Conservation (phyloP, 2,888 invertebrate genomes). For the Hydroisotoma schaefferi region DNA sequence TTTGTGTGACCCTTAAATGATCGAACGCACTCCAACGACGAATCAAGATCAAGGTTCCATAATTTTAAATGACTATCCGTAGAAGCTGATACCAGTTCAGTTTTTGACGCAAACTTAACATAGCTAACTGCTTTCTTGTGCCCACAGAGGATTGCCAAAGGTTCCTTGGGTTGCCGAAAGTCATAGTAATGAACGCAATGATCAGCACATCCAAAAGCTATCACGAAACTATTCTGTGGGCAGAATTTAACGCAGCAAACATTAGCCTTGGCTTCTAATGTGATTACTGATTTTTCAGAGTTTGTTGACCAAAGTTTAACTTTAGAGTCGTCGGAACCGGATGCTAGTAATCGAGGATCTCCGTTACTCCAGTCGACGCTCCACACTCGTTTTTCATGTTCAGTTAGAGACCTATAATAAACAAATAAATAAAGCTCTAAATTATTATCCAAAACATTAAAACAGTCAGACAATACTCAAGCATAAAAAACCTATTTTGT, state of each 20-base stretch:
- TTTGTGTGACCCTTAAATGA: conserved; percentile 89
- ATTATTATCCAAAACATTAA: neutral
- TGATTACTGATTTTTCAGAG: conserved; percentile 78
- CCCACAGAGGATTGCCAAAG: conserved; percentile 78
- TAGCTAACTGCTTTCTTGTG: conserved; percentile 93
- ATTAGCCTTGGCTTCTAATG: conserved; percentile 87
- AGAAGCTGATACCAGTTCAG: conserved; percentile 85
- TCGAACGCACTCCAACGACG: conserved; percentile 72
- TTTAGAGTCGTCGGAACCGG: conserved; percentile 86
- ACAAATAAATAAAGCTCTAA: neutral
- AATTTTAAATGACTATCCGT: conserved; percentile 87
- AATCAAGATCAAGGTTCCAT: conserved; percentile 76
- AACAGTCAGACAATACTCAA: neutral
- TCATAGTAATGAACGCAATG: conserved; percentile 96
- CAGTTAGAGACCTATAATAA: conserved; percentile 61
- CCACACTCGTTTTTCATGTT: conserved; percentile 95
- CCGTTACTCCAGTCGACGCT: conserved; percentile 91
- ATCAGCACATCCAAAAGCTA: conserved; percentile 95
- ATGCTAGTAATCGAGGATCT: conserved; percentile 83
- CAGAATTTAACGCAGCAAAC: conserved; percentile 93
- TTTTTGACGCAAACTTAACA: conserved; percentile 80
- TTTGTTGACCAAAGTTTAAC: conserved; percentile 92
- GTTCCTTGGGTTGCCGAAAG: conserved; percentile 74
- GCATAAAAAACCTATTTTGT: neutral
- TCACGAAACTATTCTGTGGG: conserved; percentile 75